These are phyloP conservation scores for Anthopleura xanthogrammica DNA, from an alignment of 92 coral and sea anemone genomes.

Conservation along the genomic window DNA sequence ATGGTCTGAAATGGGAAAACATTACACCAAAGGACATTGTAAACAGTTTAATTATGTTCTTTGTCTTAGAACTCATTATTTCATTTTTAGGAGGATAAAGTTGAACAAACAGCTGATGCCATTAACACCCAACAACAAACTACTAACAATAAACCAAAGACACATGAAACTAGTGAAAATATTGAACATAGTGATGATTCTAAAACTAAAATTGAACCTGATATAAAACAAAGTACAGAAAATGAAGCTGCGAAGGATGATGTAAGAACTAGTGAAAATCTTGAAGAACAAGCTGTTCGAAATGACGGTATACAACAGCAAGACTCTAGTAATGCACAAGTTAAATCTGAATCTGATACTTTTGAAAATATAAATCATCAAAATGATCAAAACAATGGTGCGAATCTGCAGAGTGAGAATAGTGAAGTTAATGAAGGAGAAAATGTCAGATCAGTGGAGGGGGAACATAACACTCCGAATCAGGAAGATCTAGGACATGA, in stretches of 20 bases:
- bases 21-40: no score
- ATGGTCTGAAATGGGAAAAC: no score
- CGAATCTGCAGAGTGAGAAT: not conserved
- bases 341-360: not conserved
- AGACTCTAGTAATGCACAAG: not conserved
- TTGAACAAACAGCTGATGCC: not conserved
- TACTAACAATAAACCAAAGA: not conserved
- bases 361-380: not conserved
- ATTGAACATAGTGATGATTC: slow-evolving; percentile 1
- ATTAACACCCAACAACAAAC: not conserved
- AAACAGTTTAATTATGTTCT: no score
- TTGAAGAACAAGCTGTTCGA: not conserved
- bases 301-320: not conserved
- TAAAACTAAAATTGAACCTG: slow-evolving; percentile 7
- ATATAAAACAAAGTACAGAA: slow-evolving; percentile 1
- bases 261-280: slow-evolving; percentile 13
- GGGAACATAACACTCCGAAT: not conserved
- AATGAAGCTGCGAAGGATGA: not conserved
- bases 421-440: not conserved
- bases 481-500: not conserved
- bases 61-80: not conserved
- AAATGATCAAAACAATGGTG: not conserved
- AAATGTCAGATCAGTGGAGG: not conserved
- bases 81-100: not conserved
- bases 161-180: slow-evolving; percentile 2